Evolutionary conservation across 2,113 vertebrate genomes (phyloP).

Genomic region (Odocoileus virginianus): DNA sequence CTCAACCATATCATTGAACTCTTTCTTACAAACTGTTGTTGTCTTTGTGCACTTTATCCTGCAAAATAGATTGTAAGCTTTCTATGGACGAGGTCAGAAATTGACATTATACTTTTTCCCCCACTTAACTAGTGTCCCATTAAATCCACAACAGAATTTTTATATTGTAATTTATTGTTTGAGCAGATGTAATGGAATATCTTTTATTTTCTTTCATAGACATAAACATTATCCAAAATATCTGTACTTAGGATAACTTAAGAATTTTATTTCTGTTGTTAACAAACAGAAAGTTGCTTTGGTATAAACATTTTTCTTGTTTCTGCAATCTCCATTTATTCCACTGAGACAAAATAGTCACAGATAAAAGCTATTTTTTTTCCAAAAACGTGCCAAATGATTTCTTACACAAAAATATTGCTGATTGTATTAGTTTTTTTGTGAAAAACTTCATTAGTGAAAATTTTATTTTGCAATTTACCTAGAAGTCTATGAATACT

Average conservation of each 20-base stretch:
- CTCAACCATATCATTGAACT: background rate
- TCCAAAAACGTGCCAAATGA: background rate
- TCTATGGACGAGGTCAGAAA: background rate
- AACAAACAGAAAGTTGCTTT: background rate
- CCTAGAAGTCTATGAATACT: background rate
- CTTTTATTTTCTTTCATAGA: background rate
- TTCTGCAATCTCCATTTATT: background rate
- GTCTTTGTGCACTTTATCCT: background rate
- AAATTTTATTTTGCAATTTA: slow-evolving; percentile 47
- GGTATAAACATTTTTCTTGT: background rate
- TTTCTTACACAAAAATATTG: background rate
- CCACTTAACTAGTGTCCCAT: background rate
- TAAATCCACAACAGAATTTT: background rate
- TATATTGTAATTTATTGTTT: background rate
- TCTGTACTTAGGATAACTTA: background rate
- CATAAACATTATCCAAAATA: background rate
- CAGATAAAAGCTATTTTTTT: background rate
- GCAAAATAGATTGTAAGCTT: background rate
- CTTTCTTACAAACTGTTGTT: background rate
- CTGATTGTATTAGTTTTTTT: background rate
- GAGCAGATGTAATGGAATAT: background rate
- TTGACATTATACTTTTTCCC: background rate
- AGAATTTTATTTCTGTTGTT: background rate
- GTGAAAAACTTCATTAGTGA: background rate
- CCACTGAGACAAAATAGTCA: background rate